Evolutionary conservation across 2,888 invertebrate species (phyloP).

Genomic region (Ormyrus thymus): DNA sequence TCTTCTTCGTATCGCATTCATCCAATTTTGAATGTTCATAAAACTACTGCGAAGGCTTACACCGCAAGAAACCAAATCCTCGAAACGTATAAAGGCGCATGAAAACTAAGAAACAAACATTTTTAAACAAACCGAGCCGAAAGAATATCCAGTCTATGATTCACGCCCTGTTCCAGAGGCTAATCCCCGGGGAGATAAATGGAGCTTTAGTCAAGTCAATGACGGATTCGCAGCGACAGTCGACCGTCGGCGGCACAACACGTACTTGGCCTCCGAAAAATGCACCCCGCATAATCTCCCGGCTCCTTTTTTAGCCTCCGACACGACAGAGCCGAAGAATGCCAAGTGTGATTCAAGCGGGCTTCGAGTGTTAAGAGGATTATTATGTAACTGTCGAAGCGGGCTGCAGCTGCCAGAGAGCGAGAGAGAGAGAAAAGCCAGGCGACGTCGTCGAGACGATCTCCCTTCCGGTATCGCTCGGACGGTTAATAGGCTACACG

Average conservation of each 20-base stretch:
- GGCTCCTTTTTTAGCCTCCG: slow-evolving; percentile 9
- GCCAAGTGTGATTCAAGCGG: slow-evolving; percentile 28
- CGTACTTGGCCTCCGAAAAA: not conserved
- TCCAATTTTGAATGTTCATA: not conserved
- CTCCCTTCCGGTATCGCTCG: slow-evolving; percentile 50
- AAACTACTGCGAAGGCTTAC: not conserved
- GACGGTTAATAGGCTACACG: slow-evolving; percentile 56
- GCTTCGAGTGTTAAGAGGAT: slow-evolving; percentile 58
- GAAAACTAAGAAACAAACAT: not conserved
- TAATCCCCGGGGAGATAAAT: slow-evolving; percentile 42
- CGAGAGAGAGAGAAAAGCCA: not conserved
- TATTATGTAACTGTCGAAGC: slow-evolving; percentile 61
- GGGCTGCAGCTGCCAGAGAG: slow-evolving; percentile 35
- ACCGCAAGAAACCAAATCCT: too few relatives aligned
- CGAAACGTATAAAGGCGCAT: not conserved
- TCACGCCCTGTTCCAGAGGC: slow-evolving; percentile 19
- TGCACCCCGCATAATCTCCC: slow-evolving; percentile 38
- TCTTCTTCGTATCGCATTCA: not conserved
- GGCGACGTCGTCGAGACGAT: slow-evolving; percentile 14
- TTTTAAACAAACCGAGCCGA: not conserved
- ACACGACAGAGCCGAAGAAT: slow-evolving; percentile 44
- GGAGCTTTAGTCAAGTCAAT: slow-evolving; percentile 45
- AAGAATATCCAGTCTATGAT: slow-evolving; percentile 29
- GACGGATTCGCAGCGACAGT: slow-evolving; percentile 40
- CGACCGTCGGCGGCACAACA: not conserved